Base-by-base conservation (phyloP, 92 coral and sea anemone genomes). In the Palythoa heliodiscus region DNA sequence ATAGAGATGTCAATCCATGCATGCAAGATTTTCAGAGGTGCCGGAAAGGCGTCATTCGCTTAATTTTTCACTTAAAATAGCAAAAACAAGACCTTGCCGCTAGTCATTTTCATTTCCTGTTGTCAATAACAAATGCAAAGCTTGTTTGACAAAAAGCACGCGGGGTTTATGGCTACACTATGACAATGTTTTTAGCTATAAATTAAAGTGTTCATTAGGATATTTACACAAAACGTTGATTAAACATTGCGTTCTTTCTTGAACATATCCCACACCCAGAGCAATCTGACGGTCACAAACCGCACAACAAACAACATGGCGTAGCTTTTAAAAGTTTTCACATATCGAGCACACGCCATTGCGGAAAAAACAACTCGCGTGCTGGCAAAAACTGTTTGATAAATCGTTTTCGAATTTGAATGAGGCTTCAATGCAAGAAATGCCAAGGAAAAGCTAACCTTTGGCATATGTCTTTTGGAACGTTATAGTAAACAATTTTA, bases 131-230 rank as follows among this genome's bases (percentile, higher is more conserved):
- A 53, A 54, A 66, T 43, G 60, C 52, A 43, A 47, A 64, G 73
- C 84, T 66, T 35, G 15, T 67, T 52, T 80, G 84, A 80, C 84
- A 80, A 64, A 78, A 80, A 47, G 63, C 84, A 80, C 52, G 74
- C 75, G 84, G 84, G 55, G 11, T 55, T 80, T 64, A 3, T 80
- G 84, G 50, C 50, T 11, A 24, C 55, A 38, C 3, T 64, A 7
- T 66, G 84, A 69, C 73, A 69, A 29, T 25, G 47, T 25, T 78
- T 78, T 64, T 7, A 40, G 43, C 61, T 80, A 23, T 16, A 47
- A 80, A 48, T 38, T 47, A 11, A 11, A 20, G 4, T 23, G 24
- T 72, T 39, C 55, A 10, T 40, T 5, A 40, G 47, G 43, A 11
- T 47, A 70, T 67, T 80, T 47, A 80, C 73, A 22, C 43, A 66